Base-by-base conservation (phyloP, 1,140 invertebrate species). In the Orussus abietinus region DNA sequence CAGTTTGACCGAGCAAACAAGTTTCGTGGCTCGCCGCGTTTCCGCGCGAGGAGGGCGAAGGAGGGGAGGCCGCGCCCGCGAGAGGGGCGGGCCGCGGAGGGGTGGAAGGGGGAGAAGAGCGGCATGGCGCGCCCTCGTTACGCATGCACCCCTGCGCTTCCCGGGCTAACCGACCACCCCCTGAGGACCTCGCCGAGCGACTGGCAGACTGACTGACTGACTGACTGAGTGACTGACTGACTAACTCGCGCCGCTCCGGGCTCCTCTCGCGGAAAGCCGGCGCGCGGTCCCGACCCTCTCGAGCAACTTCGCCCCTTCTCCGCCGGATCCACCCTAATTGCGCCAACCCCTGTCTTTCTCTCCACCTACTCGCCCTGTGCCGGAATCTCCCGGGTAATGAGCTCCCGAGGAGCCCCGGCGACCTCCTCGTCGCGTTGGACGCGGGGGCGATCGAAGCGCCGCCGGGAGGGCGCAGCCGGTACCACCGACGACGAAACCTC, bases 321-420 rank as follows among this genome's bases (percentile, higher is more conserved):
- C 38, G 36, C 26, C 46, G 26, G 34, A 26, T 39, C 46, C 39
- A 45, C 53, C 55, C 55, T 56, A 57, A 61, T 57, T 55, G 52
- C 51, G 40, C 41, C 54, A 58, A n/a, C 46, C 48, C 57, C 54
- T 62, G 58, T 54, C n/a, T n/a, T n/a, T n/a, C n/a, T n/a, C n/a
- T n/a, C n/a, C 52, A 62, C 51, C 57, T 54, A 66, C 54, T 64
- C 63, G 61, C 60, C n/a, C n/a, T 68, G 63, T 59, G 52, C 47
- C 47, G 55, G 66, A 69, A 66, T 66, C 62, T 67, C 64, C 45
- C 30, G 55, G 57, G 56, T 63, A 64, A 65, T 62, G 55, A 57
- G 51, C 61, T 59, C 58, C 43, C 30, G 18, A 25, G 38, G n/a
- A n/a, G n/a, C n/a, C n/a, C n/a, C n/a, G n/a, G n/a, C n/a, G n/a